phyloP scores from a whole-genome alignment of 2,888 invertebrate species.

The Xylocampa areola region DNA sequence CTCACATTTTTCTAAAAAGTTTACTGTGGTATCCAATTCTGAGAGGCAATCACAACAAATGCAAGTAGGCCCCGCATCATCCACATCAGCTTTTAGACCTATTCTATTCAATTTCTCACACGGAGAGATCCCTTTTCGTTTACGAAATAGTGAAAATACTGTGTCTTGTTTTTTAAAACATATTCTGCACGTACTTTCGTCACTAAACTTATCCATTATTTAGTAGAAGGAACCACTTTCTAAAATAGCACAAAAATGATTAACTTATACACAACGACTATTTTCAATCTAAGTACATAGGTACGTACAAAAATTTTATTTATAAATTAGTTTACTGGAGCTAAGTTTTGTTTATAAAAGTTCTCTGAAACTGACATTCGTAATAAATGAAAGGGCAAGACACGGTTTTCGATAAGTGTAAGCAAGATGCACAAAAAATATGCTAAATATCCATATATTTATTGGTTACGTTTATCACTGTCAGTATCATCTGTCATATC shows the following conservation, averaged over 20 bases:
- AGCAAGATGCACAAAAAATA: neutral
- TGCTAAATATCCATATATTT: neutral
- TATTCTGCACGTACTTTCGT: conserved; percentile 70
- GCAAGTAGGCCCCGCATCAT: conserved; percentile 68
- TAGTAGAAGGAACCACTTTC: neutral
- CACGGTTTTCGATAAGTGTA: neutral
- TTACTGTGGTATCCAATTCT: conserved; percentile 71
- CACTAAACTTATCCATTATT: conserved; percentile 57
- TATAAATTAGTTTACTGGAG: too few relatives aligned
- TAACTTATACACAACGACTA: too few relatives aligned
- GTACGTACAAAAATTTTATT: too few relatives aligned
- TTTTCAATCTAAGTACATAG: too few relatives aligned
- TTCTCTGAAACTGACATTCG: neutral
- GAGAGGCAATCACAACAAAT: conserved; percentile 72
- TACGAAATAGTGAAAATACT: conserved; percentile 67
- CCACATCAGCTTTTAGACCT: conserved; percentile 61
- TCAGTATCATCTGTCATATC: conserved; percentile 3
- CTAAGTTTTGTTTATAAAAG: neutral
- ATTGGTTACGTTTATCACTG: neutral
- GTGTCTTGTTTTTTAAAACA: conserved; percentile 68
- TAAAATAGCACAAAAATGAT: neutral
- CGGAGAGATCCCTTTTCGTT: conserved; percentile 63
- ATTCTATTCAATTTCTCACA: conserved; percentile 69
- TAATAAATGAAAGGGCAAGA: neutral
- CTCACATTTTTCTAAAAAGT: conserved; percentile 72